A percentile compares a stretch with the other conserved stretches of the same genome.
These are phyloP conservation scores for Pseudochirops corinnae DNA, from an alignment of 2,797 vertebrate species.

Conservation along the genomic window DNA sequence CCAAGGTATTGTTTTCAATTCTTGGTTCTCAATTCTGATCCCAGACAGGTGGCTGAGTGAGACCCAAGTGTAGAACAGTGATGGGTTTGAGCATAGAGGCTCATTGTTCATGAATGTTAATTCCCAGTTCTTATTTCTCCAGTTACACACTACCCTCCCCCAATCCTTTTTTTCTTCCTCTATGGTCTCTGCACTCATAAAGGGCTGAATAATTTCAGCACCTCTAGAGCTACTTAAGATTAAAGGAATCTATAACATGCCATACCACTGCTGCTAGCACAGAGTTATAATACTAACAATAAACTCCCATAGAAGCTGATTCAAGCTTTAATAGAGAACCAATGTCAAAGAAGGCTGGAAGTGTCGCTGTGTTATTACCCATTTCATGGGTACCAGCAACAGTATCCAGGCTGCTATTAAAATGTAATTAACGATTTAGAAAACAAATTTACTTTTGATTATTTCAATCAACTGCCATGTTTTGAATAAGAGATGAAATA, in stretches of 20 bases:
- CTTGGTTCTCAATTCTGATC: neutral
- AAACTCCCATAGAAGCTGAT: neutral
- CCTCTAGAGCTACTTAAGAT: neutral
- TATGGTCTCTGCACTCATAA: neutral
- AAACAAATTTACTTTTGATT: slow-evolving; percentile 12
- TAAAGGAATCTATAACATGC: slow-evolving; percentile 1
- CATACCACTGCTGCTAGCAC: neutral
- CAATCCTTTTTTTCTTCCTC: neutral
- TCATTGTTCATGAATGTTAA: neutral
- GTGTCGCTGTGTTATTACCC: neutral
- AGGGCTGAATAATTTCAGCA: neutral
- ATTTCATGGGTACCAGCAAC: slow-evolving; percentile 6
- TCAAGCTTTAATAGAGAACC: neutral
- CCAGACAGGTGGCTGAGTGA: neutral
- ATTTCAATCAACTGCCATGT: slow-evolving; percentile 1
- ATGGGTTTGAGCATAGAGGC: neutral
- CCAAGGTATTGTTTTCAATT: neutral
- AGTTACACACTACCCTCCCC: neutral
- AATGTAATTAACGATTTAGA: slow-evolving; percentile 19
- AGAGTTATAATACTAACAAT: neutral
- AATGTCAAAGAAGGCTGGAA: neutral
- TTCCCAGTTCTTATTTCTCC: neutral
- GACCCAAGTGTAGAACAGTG: neutral
- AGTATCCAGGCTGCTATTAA: slow-evolving; percentile 6
- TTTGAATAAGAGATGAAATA: slow-evolving; percentile 12